A percentile compares a stretch with the other conserved stretches of the same genome.
These are phyloP conservation scores for Eudasyphora cyanicolor DNA, from an alignment of 2,888 invertebrate species.

Conservation along the genomic window DNA sequence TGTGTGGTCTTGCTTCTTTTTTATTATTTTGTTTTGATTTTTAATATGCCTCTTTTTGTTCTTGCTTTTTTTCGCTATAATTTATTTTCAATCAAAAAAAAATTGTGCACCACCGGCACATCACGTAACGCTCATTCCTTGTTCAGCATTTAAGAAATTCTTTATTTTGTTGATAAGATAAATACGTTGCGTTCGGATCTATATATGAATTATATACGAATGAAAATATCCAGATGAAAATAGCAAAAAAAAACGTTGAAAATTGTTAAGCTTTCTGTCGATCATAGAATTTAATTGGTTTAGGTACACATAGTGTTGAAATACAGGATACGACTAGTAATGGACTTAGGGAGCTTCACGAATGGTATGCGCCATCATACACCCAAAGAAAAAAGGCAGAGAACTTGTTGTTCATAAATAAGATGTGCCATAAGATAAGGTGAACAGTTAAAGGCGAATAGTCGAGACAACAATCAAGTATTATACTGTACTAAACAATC, in stretches of 20 bases:
- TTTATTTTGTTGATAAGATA: conserved; percentile 17
- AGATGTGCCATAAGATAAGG: too few species aligned
- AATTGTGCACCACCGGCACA: too few species aligned
- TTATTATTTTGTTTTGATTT: not conserved
- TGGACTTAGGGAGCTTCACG: not conserved
- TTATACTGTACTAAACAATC: too few species aligned
- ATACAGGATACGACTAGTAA: conserved; percentile 21
- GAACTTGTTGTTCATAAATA: not conserved
- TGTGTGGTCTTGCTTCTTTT: too few species aligned
- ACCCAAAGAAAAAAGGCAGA: not conserved
- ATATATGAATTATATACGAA: conserved; percentile 10
- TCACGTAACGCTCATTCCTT: not conserved
- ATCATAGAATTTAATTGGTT: conserved; percentile 14
- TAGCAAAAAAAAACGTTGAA: not conserved
- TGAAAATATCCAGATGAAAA: conserved; percentile 1
- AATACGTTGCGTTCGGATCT: not conserved
- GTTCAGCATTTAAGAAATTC: not conserved
- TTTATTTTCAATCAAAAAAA: too few species aligned
- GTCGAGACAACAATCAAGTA: too few species aligned
- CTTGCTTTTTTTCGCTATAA: too few species aligned
- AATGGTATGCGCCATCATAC: not conserved
- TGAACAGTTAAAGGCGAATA: too few species aligned
- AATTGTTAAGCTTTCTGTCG: not conserved
- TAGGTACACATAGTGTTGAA: not conserved
- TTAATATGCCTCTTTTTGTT: not conserved